These are phyloP conservation scores for Kryphioiulus occultus DNA, from an alignment of 2,888 invertebrate species.

Conservation along the genomic window DNA sequence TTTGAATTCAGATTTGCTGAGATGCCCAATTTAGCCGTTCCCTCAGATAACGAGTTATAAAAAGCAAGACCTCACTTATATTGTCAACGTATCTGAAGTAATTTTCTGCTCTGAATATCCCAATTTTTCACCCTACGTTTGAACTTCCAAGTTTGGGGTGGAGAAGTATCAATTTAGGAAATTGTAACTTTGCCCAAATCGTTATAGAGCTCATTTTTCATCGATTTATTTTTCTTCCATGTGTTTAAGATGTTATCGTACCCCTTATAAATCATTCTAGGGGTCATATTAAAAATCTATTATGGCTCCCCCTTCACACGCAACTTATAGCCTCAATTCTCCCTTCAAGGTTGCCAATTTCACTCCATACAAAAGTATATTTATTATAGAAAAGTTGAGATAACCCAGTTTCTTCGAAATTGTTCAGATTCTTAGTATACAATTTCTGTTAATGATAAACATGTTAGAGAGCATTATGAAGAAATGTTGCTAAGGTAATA, in stretches of 20 bases:
- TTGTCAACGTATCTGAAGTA: no score
- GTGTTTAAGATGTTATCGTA: conserved; percentile 1
- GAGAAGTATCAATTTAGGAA: neutral
- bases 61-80: no score
- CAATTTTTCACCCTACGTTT: no score
- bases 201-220: neutral
- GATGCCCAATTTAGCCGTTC: no score
- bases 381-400: neutral
- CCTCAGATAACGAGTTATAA: no score
- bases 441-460: no score
- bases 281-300: neutral
- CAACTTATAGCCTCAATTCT: neutral
- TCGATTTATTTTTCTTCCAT: conserved; percentile 1
- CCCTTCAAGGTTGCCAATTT: neutral
- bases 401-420: neutral
- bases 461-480: no score
- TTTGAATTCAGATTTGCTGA: no score
- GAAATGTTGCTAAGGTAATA: no score
- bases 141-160: neutral
- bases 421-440: no score
- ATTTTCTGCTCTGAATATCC: no score
- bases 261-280: neutral
- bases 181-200: neutral
- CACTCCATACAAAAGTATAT: neutral
- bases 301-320: neutral